phyloP scores from a whole-genome alignment of 1,140 invertebrate genomes.

The Sarcophaga peregrina region DNA sequence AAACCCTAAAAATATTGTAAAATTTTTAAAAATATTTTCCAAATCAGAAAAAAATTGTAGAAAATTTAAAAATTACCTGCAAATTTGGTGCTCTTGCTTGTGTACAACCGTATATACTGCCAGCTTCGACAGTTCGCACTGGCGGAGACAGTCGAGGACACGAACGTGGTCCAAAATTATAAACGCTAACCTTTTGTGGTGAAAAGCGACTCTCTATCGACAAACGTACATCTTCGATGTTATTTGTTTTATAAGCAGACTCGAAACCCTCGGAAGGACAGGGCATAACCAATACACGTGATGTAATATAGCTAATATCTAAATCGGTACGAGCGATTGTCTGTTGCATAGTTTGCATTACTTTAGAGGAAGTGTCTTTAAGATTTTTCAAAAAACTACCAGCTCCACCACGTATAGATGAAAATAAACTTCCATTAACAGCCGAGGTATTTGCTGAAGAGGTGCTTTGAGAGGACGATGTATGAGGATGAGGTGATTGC shows the following conservation, averaged over 20 bases:
- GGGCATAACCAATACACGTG: constrained; percentile 90
- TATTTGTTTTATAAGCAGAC: constrained; percentile 90
- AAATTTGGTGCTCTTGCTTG: constrained; percentile 77
- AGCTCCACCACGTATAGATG: constrained; percentile 84
- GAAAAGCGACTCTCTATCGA: constrained; percentile 81
- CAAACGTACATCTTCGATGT: constrained; percentile 88
- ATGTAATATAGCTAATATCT: constrained; percentile 91
- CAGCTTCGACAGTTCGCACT: constrained; percentile 75
- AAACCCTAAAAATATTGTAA: constrained; percentile 72
- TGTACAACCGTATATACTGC: constrained; percentile 71
- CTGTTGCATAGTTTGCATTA: constrained; percentile 95
- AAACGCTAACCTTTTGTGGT: constrained; percentile 79
- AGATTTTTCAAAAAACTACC: constrained; percentile 92
- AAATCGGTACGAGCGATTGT: constrained; percentile 89
- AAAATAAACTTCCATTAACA: constrained; percentile 76
- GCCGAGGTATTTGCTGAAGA: constrained; percentile 45
- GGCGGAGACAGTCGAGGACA: constrained; percentile 72
- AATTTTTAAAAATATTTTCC: neutral
- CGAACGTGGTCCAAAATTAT: constrained; percentile 76
- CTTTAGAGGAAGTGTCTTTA: constrained; percentile 95
- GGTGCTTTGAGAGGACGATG: constrained; percentile 40
- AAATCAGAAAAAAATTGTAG: neutral
- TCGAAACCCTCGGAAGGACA: constrained; percentile 95
- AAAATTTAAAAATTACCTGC: constrained; percentile 48
- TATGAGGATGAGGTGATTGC: constrained; percentile 40